Percentiles rank a stretch among this genome's conserved stretches.
These are phyloP conservation scores for Oryzias melastigma DNA, from an alignment of 2,113 vertebrate species.

Conservation along the genomic window DNA sequence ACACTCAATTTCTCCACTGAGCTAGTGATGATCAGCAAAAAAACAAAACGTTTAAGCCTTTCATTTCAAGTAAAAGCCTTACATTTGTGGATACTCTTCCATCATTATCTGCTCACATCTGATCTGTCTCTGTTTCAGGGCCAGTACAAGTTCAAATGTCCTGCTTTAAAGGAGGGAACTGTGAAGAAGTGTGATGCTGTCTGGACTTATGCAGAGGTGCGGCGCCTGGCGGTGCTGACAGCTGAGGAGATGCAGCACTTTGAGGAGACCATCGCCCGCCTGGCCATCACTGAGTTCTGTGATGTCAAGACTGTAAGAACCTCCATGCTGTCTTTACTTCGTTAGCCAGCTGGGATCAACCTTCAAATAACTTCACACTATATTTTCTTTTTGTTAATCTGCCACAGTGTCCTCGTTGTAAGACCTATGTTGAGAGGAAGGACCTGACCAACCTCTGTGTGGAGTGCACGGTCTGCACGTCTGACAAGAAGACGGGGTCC, in stretches of 20 bases:
- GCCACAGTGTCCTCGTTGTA: slow-evolving; percentile 72
- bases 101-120: too few relatives aligned
- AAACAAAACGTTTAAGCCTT: too few relatives aligned
- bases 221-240: slow-evolving; percentile 70
- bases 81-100: too few relatives aligned
- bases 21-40: too few relatives aligned
- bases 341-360: not conserved
- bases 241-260: slow-evolving; percentile 69
- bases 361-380: not conserved
- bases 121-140: slow-evolving; percentile 41
- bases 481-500: not conserved
- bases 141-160: slow-evolving; percentile 69
- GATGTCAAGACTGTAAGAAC: slow-evolving; percentile 68
- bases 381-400: not conserved
- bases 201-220: slow-evolving; percentile 74
- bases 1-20: too few relatives aligned
- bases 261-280: slow-evolving; percentile 63
- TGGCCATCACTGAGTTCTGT: slow-evolving; percentile 66
- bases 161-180: slow-evolving; percentile 56
- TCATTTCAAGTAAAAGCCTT: too few relatives aligned
- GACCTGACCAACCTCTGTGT: slow-evolving; percentile 65
- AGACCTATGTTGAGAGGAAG: slow-evolving; percentile 58
- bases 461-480: slow-evolving; percentile 61
- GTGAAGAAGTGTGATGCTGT: slow-evolving; percentile 19
- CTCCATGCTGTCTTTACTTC: not conserved